Percentiles rank a stretch among this genome's conserved stretches.
phyloP scores from a whole-genome alignment of 2,888 invertebrate genomes.

The Eristalis intricaria region DNA sequence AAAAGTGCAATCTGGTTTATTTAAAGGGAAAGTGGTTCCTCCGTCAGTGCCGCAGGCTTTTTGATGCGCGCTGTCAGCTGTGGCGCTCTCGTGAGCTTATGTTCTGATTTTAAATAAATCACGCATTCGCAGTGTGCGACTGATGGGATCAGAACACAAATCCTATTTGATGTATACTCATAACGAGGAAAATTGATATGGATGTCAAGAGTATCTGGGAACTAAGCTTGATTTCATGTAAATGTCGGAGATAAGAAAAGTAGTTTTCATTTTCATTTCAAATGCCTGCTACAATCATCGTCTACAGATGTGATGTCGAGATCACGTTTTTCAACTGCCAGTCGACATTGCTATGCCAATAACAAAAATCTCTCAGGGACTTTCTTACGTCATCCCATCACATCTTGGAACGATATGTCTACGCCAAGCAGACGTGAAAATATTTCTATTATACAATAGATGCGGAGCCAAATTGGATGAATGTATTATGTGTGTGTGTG shows the following conservation, averaged over 20 bases:
- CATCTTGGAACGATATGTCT: not conserved
- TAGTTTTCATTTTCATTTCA: not conserved
- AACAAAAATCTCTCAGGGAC: not conserved
- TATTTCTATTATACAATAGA: not conserved
- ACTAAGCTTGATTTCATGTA: not conserved
- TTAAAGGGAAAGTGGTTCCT: conserved; percentile 13
- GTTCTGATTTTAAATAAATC: conserved; percentile 46
- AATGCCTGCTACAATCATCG: not conserved
- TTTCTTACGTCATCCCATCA: not conserved
- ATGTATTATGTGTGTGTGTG: not conserved
- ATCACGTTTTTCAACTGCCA: not conserved
- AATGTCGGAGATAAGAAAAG: not conserved
- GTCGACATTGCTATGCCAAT: not conserved
- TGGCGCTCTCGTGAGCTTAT: conserved; percentile 11
- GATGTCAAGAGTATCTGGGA: not conserved
- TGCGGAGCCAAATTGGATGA: not conserved
- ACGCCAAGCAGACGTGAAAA: not conserved
- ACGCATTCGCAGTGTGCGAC: conserved; percentile 14
- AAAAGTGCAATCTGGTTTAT: conserved; percentile 44
- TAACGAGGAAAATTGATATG: conserved; percentile 2
- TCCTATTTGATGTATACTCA: conserved; percentile 14
- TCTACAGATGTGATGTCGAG: not conserved
- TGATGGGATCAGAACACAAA: conserved; percentile 1
- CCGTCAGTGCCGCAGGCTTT: not conserved
- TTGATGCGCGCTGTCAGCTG: conserved; percentile 13